Evolutionary conservation across 2,797 vertebrate species (phyloP).

Genomic region (Notamacropus eugenii): DNA sequence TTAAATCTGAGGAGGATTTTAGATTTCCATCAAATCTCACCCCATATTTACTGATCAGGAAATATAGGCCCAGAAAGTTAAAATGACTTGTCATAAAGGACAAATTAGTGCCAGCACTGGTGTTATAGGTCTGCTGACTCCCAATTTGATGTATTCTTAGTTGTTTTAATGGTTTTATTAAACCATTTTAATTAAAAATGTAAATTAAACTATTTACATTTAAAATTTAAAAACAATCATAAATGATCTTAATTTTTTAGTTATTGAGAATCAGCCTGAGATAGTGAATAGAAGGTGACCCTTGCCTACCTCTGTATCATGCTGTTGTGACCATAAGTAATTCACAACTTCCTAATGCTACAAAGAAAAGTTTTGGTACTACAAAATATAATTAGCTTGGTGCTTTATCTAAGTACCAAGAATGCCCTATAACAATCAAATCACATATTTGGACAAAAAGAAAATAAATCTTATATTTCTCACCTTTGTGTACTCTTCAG

Average conservation of each 20-base stretch:
- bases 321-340: not conserved
- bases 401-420: too few species aligned
- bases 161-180: not conserved
- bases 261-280: not conserved
- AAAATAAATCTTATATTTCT: not conserved
- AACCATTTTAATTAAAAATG: too few species aligned
- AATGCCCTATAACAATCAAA: not conserved
- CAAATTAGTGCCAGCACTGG: not conserved
- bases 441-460: not conserved
- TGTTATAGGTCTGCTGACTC: not conserved
- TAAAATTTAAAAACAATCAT: not conserved
- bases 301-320: not conserved
- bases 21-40: not conserved
- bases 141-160: not conserved
- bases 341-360: not conserved
- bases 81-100: not conserved
- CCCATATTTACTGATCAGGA: not conserved
- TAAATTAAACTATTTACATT: not conserved
- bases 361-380: too few species aligned
- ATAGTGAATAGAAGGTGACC: not conserved
- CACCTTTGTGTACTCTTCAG: not conserved
- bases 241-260: not conserved
- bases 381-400: not conserved
- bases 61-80: not conserved
- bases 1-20: not conserved